A percentile compares a stretch with the other conserved stretches of the same genome.
Conservation (phyloP, 2,797 vertebrate species). For the Platyrinchus mystaceus region DNA sequence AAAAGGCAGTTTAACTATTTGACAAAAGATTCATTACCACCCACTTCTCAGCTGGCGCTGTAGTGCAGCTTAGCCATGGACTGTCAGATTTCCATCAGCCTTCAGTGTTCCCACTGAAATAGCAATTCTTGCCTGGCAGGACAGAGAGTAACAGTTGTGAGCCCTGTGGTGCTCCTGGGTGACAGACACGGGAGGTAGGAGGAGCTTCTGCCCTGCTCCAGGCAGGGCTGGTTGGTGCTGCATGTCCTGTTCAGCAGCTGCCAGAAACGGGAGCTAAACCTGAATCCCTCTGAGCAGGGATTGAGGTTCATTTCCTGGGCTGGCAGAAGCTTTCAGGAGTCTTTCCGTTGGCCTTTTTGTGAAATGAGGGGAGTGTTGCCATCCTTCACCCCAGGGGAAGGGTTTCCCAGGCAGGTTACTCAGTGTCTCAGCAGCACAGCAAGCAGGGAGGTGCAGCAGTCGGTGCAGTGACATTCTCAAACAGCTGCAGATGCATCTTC, state of each 20-base stretch:
- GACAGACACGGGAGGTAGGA: neutral
- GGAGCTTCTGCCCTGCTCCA: neutral
- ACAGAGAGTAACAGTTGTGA: neutral
- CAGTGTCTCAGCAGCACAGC: neutral
- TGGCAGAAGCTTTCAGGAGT: neutral
- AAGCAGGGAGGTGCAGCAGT: neutral
- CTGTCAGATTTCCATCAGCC: constrained; percentile 23
- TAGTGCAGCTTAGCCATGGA: neutral
- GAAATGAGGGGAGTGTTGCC: neutral
- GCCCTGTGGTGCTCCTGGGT: neutral
- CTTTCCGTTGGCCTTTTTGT: neutral
- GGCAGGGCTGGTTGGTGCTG: neutral
- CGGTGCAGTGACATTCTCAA: neutral
- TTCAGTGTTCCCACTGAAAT: neutral
- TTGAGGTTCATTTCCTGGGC: neutral
- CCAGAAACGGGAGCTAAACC: neutral
- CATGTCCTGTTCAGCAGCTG: accelerated
- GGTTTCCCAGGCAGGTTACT: neutral
- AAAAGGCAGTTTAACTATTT: constrained; percentile 12
- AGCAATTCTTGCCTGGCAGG: neutral
- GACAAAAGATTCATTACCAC: constrained; percentile 44
- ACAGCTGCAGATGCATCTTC: neutral
- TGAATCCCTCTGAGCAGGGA: neutral
- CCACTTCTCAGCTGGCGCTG: constrained; percentile 48
- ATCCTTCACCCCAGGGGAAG: neutral